Evolutionary conservation across 2,888 invertebrate genomes (phyloP).

Genomic region (Copidosoma aretas): DNA sequence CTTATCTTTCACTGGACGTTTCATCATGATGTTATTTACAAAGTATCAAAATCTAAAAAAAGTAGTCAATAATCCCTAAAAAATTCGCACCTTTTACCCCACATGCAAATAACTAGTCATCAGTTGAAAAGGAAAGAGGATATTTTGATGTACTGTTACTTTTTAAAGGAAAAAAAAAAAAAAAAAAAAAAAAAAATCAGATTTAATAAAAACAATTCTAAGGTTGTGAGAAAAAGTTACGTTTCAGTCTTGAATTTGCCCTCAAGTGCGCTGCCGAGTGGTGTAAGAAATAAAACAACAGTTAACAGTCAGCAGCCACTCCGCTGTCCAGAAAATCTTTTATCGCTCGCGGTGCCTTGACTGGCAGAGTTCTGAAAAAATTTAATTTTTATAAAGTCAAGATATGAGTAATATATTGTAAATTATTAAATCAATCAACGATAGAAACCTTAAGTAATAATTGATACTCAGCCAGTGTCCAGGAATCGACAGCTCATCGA

Average conservation of each 20-base stretch:
- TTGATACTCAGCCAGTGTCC: conserved; percentile 67
- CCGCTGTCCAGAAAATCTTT: conserved; percentile 73
- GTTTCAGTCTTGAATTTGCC: background rate
- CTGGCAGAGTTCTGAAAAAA: conserved; percentile 67
- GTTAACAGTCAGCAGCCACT: conserved; percentile 66
- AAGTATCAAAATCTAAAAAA: too few species aligned
- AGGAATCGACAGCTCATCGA: conserved; percentile 72
- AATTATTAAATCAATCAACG: background rate
- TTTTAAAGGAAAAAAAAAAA: too few species aligned
- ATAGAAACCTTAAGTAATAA: conserved; percentile 57
- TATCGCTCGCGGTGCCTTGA: conserved; percentile 64
- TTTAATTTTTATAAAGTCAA: background rate
- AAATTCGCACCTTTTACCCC: too few species aligned
- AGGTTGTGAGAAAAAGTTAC: background rate
- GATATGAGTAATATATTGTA: background rate
- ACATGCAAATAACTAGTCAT: too few species aligned
- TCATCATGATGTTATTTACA: too few species aligned
- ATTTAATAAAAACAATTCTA: too few species aligned
- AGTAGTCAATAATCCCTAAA: too few species aligned
- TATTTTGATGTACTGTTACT: too few species aligned
- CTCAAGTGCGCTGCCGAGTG: too few species aligned
- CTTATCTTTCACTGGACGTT: too few species aligned
- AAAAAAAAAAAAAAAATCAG: too few species aligned
- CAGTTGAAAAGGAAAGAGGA: too few species aligned
- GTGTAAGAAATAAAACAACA: background rate